Conservation (phyloP, 35 echinoderm and acorn worm species). For the Apostichopus japonicus region DNA sequence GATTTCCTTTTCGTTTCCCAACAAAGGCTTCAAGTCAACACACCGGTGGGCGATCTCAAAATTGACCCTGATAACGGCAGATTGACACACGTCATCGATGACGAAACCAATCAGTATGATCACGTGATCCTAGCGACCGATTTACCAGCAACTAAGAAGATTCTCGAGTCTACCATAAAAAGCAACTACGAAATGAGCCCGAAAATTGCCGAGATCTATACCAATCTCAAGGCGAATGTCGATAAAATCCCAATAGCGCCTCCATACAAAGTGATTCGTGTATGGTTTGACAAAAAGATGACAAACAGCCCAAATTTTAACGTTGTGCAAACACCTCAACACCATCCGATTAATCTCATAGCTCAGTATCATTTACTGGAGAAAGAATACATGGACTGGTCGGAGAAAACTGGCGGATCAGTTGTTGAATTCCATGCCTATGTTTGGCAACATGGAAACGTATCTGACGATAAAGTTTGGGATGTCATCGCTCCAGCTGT, state of each 20-base stretch:
- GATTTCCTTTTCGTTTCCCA: neutral
- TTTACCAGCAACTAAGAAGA: constrained; percentile 58
- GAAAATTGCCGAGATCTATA: neutral
- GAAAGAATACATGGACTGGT: constrained; percentile 74
- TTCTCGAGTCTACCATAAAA: constrained; percentile 25
- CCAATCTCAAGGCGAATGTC: neutral
- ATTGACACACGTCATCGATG: constrained; percentile 25
- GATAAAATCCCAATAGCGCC: constrained; percentile 62
- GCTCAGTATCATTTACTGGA: constrained; percentile 82
- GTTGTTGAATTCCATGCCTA: constrained; percentile 78
- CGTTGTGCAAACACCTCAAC: constrained; percentile 83
- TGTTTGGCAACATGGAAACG: constrained; percentile 53
- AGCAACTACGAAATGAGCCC: neutral
- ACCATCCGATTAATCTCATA: constrained; percentile 72
- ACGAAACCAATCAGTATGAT: constrained; percentile 67
- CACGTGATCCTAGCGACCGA: constrained; percentile 84
- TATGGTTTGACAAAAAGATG: constrained; percentile 43
- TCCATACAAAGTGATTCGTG: constrained; percentile 81
- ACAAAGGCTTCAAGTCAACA: constrained; percentile 69
- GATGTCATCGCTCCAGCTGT: constrained; percentile 76
- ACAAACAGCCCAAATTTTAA: constrained; percentile 19
- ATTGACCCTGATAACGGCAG: constrained; percentile 46
- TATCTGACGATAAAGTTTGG: constrained; percentile 76
- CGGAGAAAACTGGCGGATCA: constrained; percentile 78
- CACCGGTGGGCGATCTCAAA: constrained; percentile 53